These are phyloP conservation scores for Dysidea cf. avara DNA, from an alignment of 37 sponge, comb jelly and placozoan genomes.

Conservation along the genomic window DNA sequence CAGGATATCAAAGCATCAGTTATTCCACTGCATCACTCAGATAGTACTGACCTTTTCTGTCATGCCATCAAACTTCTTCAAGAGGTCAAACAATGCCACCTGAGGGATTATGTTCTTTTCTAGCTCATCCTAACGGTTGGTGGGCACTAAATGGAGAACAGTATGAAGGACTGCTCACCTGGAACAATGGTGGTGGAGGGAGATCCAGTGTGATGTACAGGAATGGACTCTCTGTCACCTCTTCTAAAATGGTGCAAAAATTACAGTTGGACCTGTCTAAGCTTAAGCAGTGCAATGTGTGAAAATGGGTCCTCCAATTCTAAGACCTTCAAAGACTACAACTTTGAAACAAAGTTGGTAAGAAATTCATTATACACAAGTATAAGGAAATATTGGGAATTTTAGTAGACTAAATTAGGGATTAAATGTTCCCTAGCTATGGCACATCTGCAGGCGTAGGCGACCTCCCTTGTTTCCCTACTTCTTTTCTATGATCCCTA, in stretches of 20 bases:
- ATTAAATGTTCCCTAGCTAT: too few relatives aligned
- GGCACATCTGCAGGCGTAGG: too few relatives aligned
- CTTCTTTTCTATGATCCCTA: too few relatives aligned
- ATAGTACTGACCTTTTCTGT: slow-evolving; percentile 66
- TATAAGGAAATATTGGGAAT: too few relatives aligned
- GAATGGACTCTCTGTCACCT: slow-evolving; percentile 64
- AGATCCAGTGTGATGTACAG: slow-evolving; percentile 93
- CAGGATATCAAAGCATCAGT: too few relatives aligned
- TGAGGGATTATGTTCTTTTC: slow-evolving; percentile 97
- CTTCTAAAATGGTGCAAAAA: slow-evolving; percentile 39
- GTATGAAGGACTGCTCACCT: slow-evolving; percentile 61
- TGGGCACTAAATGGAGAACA: slow-evolving; percentile 26
- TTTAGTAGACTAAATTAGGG: too few relatives aligned
- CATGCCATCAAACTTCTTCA: slow-evolving; percentile 83
- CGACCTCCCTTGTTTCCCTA: too few relatives aligned
- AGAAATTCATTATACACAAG: too few relatives aligned
- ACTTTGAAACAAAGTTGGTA: too few relatives aligned
- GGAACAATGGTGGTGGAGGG: slow-evolving; percentile 91
- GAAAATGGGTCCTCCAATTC: too few relatives aligned
- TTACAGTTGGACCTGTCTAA: not conserved
- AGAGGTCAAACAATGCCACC: slow-evolving; percentile 84
- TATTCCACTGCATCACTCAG: too few relatives aligned
- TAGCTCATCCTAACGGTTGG: slow-evolving; percentile 79
- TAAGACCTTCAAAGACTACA: too few relatives aligned
- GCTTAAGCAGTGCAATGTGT: not conserved